Conservation (phyloP, 2,797 vertebrate genomes). For the Odontamblyopus lacepedii region DNA sequence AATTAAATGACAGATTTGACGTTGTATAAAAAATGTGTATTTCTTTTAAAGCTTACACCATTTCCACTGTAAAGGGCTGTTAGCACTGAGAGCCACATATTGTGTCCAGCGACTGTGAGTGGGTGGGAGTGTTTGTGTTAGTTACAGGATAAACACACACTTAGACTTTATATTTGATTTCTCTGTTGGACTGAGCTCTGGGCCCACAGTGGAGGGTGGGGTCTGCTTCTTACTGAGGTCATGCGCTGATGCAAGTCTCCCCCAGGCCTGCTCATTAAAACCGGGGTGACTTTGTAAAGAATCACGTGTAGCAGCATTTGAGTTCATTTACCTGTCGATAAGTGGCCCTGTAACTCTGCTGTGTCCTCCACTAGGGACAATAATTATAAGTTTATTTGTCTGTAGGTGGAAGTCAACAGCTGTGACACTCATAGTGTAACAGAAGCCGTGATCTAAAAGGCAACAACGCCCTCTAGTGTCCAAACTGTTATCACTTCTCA, state of each 20-base stretch:
- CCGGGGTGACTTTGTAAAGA: slow-evolving; percentile 25
- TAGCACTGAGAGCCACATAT: slow-evolving; percentile 41
- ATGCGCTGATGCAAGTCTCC: slow-evolving; percentile 68
- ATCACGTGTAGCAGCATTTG: slow-evolving; percentile 37
- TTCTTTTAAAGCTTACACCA: slow-evolving; percentile 1
- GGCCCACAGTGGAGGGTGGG: slow-evolving; percentile 52
- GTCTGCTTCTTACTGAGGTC: slow-evolving; percentile 54
- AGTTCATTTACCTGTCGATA: slow-evolving; percentile 10
- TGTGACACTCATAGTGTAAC: neutral
- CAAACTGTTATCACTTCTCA: neutral
- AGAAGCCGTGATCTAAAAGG: slow-evolving; percentile 5
- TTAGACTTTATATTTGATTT: slow-evolving; percentile 6
- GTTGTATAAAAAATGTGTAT: neutral
- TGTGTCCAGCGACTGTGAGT: slow-evolving; percentile 53
- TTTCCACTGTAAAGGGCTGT: slow-evolving; percentile 35
- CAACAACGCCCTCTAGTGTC: slow-evolving; percentile 68
- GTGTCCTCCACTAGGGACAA: slow-evolving; percentile 10
- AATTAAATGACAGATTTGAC: slow-evolving; percentile 2
- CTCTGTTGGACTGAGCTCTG: slow-evolving; percentile 24
- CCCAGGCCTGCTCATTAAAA: slow-evolving; percentile 42
- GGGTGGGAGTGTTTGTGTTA: slow-evolving; percentile 70
- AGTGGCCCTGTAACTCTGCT: slow-evolving; percentile 12
- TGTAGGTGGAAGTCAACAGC: neutral
- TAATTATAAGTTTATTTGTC: slow-evolving; percentile 3
- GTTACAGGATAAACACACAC: slow-evolving; percentile 66